Evolutionary conservation across 2,113 vertebrate species (phyloP).

Genomic region (Megalops atlanticus): DNA sequence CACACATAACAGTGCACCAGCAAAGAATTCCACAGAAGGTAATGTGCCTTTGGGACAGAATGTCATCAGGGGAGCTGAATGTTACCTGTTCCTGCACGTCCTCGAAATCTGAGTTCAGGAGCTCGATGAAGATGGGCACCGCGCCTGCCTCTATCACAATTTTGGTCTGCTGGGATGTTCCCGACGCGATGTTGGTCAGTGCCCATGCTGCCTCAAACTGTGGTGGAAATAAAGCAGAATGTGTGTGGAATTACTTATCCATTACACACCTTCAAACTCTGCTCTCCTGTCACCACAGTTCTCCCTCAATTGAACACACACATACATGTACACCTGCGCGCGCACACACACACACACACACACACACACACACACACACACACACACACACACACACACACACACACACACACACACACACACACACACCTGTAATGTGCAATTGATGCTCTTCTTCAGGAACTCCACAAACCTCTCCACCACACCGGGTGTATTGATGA

Average conservation of each 20-base stretch:
- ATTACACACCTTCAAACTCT: not conserved
- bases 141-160: slow-evolving; percentile 96
- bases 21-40: too few relatives aligned
- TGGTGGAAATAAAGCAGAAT: not conserved
- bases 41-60: too few relatives aligned
- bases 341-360: too few relatives aligned
- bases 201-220: slow-evolving; percentile 99
- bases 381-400: not conserved
- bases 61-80: too few relatives aligned
- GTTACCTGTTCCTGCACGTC: slow-evolving; percentile 96
- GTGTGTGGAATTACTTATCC: too few relatives aligned
- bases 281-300: too few relatives aligned
- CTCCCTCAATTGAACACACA: too few relatives aligned
- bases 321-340: too few relatives aligned
- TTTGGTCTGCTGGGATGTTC: slow-evolving; percentile 95
- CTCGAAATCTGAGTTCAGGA: slow-evolving; percentile 94
- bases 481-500: slow-evolving; percentile 90
- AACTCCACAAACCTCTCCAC: slow-evolving; percentile 96
- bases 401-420: not conserved
- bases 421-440: slow-evolving; percentile 88
- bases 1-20: too few relatives aligned
- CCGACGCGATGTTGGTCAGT: slow-evolving; percentile 95
- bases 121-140: slow-evolving; percentile 94
- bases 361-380: not conserved
- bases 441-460: slow-evolving; percentile 89